Conservation (phyloP, 2,113 vertebrate genomes). For the Pachyramphus minor region DNA sequence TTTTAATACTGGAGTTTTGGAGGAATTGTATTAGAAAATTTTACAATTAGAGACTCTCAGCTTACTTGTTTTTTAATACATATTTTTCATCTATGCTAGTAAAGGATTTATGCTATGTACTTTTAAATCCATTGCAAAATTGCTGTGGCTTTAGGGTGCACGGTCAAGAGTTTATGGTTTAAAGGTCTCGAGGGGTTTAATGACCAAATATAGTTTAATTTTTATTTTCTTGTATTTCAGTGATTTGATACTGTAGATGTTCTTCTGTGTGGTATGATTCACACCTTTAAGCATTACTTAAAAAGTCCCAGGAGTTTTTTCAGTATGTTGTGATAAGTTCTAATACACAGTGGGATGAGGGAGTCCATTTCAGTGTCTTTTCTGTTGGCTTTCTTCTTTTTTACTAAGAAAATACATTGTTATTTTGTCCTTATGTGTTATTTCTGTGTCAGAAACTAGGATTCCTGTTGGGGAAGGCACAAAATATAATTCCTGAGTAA, state of each 20-base stretch:
- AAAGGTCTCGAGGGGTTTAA: background rate
- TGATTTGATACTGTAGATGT: background rate
- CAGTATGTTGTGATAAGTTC: rapidly evolving
- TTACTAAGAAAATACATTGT: background rate
- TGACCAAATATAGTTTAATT: background rate
- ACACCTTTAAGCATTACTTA: background rate
- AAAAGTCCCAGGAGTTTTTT: background rate
- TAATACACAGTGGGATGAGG: background rate
- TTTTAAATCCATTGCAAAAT: background rate
- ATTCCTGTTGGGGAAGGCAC: background rate
- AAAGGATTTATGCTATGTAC: background rate
- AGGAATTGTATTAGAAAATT: background rate
- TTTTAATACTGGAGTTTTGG: background rate
- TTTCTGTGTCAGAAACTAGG: background rate
- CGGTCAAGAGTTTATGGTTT: background rate
- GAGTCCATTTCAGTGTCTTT: background rate
- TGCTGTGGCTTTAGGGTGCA: background rate
- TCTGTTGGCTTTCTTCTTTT: background rate
- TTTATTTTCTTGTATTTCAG: background rate
- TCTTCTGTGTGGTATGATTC: background rate
- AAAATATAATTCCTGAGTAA: background rate
- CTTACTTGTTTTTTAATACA: background rate
- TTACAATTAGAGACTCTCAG: background rate
- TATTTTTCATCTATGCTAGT: background rate
- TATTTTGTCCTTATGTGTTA: background rate